Evolutionary conservation across 2,888 invertebrate species (phyloP), one percentile per base, ranked within the genome.

Genomic region (Lepidochrysops patricia): DNA sequence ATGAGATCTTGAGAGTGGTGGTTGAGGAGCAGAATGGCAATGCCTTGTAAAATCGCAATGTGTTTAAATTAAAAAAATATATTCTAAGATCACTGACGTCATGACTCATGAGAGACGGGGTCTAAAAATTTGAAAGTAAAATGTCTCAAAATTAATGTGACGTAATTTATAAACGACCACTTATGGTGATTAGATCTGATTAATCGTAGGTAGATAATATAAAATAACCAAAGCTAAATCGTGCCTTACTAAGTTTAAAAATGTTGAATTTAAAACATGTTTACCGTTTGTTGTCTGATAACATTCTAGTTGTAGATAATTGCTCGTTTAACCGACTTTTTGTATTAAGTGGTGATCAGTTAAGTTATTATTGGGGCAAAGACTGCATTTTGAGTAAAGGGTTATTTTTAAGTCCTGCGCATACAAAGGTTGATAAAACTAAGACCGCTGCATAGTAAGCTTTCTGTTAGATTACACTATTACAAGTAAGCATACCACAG

Each of bases 171-270:
- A 2, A 13, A 35, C 13, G 13, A 35, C 1, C 13, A 25, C n/a
- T 26, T 19, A 54, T 32, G 19, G 54, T 32, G 54, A 19, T 4
- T 54, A 54, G 27, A 29, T 15, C 0, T 52, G 29, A 19, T 7
- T 13, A 19, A 52, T 27, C 13, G 29, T 29, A 32, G 27, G 27
- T 52, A 52, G 32, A 13, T 58, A 58, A 58, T 15, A 50, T 64
- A 63, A 29, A 64, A 57, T 70, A 68, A 77, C 69, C 65, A 81
- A 79, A 80, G 75, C 65, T 68, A 70, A 67, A 71, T 67, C 70
- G 82, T 83, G 82, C 83, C 83, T 83, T 83, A 82, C 63, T 79
- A 79, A 66, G 67, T 60, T 48, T 79, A 81, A 80, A 73, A 69
- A 62, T 75, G 69, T 69, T 72, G 73, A 68, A 67, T 29, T 52